phyloP scores from a whole-genome alignment of 2,797 vertebrate genomes.

The Epinephelus awoara region DNA sequence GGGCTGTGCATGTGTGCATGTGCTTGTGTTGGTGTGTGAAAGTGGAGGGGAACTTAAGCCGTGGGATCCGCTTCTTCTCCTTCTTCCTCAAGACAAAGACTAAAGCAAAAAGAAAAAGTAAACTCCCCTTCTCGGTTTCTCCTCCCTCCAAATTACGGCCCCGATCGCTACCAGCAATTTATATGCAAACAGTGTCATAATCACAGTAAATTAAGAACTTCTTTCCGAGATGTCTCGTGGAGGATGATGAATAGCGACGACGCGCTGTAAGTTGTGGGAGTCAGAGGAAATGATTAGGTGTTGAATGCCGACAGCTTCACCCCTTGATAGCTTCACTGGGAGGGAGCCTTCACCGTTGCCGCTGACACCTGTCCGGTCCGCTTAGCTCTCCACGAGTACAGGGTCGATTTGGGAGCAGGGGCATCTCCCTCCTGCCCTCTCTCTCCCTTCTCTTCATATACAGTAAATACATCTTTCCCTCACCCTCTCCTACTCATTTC shows the following conservation, averaged over 20 bases:
- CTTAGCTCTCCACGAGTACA: conserved; percentile 55
- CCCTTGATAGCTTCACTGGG: conserved; percentile 61
- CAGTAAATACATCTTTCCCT: conserved; percentile 58
- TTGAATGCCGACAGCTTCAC: conserved; percentile 59
- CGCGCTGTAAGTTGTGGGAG: conserved; percentile 56
- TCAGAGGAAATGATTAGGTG: conserved; percentile 65
- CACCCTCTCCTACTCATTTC: conserved; percentile 9
- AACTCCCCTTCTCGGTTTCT: conserved; percentile 24
- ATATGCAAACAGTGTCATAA: conserved; percentile 73
- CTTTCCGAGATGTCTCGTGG: conserved; percentile 37
- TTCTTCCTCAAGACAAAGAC: conserved; percentile 44
- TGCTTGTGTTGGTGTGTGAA: conserved; percentile 48
- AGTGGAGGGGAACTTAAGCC: conserved; percentile 58
- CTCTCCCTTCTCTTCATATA: conserved; percentile 11
- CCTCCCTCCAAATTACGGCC: conserved; percentile 60
- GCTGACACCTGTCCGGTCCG: conserved; percentile 76
- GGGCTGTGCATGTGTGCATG: conserved; percentile 53
- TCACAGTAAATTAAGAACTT: conserved; percentile 67
- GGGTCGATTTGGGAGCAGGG: conserved; percentile 54
- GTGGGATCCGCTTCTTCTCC: conserved; percentile 60
- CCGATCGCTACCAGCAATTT: conserved; percentile 53
- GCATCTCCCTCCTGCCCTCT: conserved; percentile 51
- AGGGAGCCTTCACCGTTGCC: conserved; percentile 45
- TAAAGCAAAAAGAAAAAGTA: background rate
- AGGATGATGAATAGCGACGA: conserved; percentile 68